Evolutionary conservation across 2,888 invertebrate species (phyloP), one percentile per base, ranked within the genome.

Genomic region (Eupithecia abbreviata): DNA sequence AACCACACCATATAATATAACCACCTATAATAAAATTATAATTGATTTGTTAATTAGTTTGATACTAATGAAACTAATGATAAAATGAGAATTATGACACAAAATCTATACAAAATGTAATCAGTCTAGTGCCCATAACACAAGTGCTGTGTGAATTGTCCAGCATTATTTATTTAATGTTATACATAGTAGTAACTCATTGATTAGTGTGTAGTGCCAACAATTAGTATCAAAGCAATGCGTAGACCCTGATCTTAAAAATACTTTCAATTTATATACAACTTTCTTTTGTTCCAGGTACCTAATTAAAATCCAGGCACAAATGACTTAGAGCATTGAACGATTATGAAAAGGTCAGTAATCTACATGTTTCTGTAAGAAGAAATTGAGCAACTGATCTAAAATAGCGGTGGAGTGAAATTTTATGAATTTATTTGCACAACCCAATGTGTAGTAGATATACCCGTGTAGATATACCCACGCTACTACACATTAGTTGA

Each of bases 301-400:
- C 62, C 62, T 62, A 12, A 30, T 30, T 30, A 30, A 30, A 10
- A 62, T 12, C 62, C 62, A 62, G 62, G 2, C 30, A 62, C 9
- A 62, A 62, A 18, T 30, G 3, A 18, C 18, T 58, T 4, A 51
- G 58, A 58, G 30, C 58, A 58, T 58, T 58, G 18, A 58, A 58
- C 62, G 62, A 62, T 62, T 30, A 62, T 30, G 12, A 62, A 62
- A 30, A 62, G 62, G 62, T 62, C 58, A 58, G 58, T 58, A 58
- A 18, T 10, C 10, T 58, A 3, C 4, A 58, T 58, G n/a, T 58
- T 10, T 62, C 10, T 62, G 10, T 30, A 18, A n/a, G 51, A n/a
- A n/a, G 51, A 7, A 7, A 51, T n/a, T 58, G 55, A 58, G 18
- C n/a, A 58, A 18, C 55, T n/a, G 7, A 58, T 58, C 18, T 0